Percentiles rank a stretch among this genome's conserved stretches.
Conservation (phyloP, 1,140 invertebrate species). For the Platyura marginata region DNA sequence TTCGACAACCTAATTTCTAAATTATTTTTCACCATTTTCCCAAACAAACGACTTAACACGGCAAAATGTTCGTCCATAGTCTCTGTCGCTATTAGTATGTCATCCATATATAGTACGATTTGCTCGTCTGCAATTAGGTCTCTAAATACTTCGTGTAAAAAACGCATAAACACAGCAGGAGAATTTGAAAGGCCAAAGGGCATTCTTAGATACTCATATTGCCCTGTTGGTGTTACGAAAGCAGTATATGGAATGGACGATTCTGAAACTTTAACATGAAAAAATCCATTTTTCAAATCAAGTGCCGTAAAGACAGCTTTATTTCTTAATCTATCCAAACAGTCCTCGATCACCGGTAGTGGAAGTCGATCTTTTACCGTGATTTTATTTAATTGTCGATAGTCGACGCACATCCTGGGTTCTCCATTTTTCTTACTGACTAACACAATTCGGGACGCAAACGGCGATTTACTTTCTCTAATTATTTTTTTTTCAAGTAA, state of each 20-base stretch:
- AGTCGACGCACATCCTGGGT: slow-evolving; percentile 11
- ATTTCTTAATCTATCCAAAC: slow-evolving; percentile 10
- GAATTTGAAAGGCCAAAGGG: slow-evolving; percentile 14
- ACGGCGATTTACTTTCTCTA: slow-evolving; percentile 12
- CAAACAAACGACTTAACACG: slow-evolving; percentile 10
- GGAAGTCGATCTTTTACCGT: slow-evolving; percentile 13
- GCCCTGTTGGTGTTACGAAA: slow-evolving; percentile 14
- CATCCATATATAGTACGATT: slow-evolving; percentile 6
- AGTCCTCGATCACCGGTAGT: slow-evolving; percentile 17
- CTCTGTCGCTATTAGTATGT: slow-evolving; percentile 3
- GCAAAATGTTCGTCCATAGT: slow-evolving; percentile 5
- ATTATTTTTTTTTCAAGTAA: slow-evolving; percentile 10
- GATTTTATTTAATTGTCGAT: too few species aligned
- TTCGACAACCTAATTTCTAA: slow-evolving; percentile 22
- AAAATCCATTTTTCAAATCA: too few species aligned
- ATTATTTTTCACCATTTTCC: slow-evolving; percentile 13
- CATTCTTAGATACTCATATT: slow-evolving; percentile 10
- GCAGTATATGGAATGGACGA: slow-evolving; percentile 12
- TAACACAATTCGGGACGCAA: slow-evolving; percentile 14
- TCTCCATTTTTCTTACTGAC: slow-evolving; percentile 13
- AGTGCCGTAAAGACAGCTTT: slow-evolving; percentile 13
- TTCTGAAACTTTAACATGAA: slow-evolving; percentile 13
- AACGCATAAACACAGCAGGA: slow-evolving; percentile 16
- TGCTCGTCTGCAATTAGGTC: slow-evolving; percentile 4
- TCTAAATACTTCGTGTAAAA: slow-evolving; percentile 20